A percentile compares a stretch with the other conserved stretches of the same genome.
Conservation (phyloP, 2,113 vertebrate species). For the Malaclemys terrapin region DNA sequence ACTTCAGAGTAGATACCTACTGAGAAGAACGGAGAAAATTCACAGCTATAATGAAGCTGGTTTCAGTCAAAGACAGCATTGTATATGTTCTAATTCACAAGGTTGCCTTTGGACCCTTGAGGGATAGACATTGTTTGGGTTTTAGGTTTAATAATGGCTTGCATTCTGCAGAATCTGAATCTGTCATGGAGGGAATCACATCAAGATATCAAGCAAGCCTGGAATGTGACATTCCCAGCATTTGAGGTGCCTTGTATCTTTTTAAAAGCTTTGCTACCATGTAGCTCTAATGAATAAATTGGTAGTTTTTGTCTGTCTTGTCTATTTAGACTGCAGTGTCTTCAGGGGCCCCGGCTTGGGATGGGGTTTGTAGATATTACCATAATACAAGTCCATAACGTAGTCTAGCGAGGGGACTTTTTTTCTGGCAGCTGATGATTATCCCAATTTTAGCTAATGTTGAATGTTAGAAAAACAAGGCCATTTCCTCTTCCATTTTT, state of each 20-base stretch:
- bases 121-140: background rate
- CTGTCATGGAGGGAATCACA: background rate
- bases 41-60: background rate
- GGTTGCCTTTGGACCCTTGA: background rate
- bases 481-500: background rate
- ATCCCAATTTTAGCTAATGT: background rate
- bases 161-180: rapidly evolving
- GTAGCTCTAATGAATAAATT: background rate
- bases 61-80: background rate
- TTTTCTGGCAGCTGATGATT: background rate
- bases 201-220: background rate
- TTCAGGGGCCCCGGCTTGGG: background rate
- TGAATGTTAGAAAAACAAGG: background rate
- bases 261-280: rapidly evolving
- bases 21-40: background rate
- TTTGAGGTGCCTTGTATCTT: background rate
- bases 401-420: background rate
- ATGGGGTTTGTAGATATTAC: background rate
- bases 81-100: background rate
- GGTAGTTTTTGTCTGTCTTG: background rate
- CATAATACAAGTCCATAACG: rapidly evolving
- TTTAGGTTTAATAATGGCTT: background rate
- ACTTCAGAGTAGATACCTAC: background rate
- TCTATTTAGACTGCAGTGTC: rapidly evolving
- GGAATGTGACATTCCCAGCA: background rate